These are phyloP conservation scores for Lysandra coridon DNA, from an alignment of 2,888 invertebrate species.

Conservation along the genomic window DNA sequence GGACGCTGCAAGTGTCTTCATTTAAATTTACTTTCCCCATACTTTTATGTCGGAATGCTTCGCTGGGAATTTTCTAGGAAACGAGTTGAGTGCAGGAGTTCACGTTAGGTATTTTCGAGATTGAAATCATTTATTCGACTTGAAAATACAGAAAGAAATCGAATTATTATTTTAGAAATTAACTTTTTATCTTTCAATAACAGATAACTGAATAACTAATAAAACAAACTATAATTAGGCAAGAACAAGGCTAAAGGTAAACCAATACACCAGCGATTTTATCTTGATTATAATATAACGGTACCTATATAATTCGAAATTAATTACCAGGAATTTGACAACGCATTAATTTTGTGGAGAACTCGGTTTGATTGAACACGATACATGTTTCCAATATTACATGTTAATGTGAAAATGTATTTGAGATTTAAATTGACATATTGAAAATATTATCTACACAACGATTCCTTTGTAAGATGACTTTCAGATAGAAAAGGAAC, in stretches of 20 bases:
- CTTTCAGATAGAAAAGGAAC: background rate
- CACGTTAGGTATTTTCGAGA: too few species aligned
- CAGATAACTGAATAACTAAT: background rate
- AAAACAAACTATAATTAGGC: background rate
- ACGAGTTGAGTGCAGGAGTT: background rate
- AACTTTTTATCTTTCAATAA: background rate
- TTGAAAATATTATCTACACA: slow-evolving; percentile 4
- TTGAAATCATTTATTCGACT: background rate
- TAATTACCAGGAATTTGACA: slow-evolving; percentile 18
- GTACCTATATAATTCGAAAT: background rate
- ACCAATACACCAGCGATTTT: background rate
- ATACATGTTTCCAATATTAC: slow-evolving; percentile 7
- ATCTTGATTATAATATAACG: background rate
- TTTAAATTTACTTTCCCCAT: slow-evolving; percentile 19
- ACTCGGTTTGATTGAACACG: slow-evolving; percentile 29
- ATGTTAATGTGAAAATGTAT: background rate
- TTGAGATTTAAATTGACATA: background rate
- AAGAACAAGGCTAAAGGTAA: background rate
- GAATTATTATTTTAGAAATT: background rate
- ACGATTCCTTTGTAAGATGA: background rate
- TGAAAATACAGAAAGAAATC: background rate
- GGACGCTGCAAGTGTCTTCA: slow-evolving; percentile 36
- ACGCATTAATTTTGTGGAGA: slow-evolving; percentile 8
- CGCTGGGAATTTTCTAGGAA: background rate
- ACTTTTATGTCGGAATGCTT: slow-evolving; percentile 1